Evolutionary conservation across 1,140 invertebrate genomes (phyloP).

Genomic region (Drosophila seguyi): DNA sequence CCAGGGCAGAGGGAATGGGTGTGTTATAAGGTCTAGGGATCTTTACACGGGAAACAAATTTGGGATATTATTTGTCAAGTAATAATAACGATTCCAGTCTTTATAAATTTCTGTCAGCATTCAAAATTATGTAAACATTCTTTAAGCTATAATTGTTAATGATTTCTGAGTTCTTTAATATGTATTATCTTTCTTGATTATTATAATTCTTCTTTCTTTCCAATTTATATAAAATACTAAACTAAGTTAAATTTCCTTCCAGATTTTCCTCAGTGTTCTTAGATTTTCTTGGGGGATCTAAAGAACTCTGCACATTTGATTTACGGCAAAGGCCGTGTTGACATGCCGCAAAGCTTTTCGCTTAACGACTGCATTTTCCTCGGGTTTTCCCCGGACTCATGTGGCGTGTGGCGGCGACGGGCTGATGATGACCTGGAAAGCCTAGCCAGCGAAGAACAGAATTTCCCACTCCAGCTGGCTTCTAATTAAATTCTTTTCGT

Average conservation of each 20-base stretch:
- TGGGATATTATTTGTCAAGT: too few relatives aligned
- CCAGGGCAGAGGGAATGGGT: conserved; percentile 38
- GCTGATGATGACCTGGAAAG: conserved; percentile 58
- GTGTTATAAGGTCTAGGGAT: conserved; percentile 36
- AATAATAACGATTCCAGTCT: not conserved
- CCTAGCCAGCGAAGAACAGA: conserved; percentile 22
- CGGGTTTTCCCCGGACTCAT: conserved; percentile 12
- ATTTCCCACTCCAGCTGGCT: conserved; percentile 17
- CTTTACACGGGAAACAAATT: conserved; percentile 4
- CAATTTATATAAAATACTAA: not conserved
- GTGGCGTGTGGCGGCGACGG: conserved; percentile 40
- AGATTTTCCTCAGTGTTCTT: not conserved
- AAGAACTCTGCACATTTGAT: conserved; percentile 63
- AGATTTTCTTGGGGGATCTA: conserved; percentile 13
- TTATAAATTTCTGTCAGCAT: not conserved
- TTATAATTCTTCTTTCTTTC: not conserved
- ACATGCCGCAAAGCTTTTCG: conserved; percentile 72
- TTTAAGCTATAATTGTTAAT: too few relatives aligned
- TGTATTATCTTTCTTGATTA: not conserved
- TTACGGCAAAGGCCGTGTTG: conserved; percentile 78
- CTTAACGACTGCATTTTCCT: conserved; percentile 65
- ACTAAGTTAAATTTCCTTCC: too few relatives aligned
- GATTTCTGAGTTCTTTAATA: too few relatives aligned
- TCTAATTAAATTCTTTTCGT: conserved; percentile 68
- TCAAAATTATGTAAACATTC: too few relatives aligned